Percentiles rank a stretch among this genome's conserved stretches.
Conservation (phyloP, 1,140 invertebrate species). For the Monochamus saltuarius region DNA sequence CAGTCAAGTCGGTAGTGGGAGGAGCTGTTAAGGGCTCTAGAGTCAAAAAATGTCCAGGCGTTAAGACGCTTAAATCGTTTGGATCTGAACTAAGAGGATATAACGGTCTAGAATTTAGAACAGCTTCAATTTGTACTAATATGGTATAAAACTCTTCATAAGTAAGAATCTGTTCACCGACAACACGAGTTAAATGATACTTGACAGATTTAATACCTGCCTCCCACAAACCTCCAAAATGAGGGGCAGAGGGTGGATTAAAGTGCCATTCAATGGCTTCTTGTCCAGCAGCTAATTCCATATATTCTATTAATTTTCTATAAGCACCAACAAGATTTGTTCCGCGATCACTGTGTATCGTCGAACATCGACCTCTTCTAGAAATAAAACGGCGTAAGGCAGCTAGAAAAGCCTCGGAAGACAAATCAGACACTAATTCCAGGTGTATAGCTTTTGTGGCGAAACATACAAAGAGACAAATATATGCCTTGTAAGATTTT, state of each 20-base stretch:
- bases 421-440: slow-evolving; percentile 13
- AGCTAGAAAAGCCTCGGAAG: no score
- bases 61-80: neutral
- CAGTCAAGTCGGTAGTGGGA: no score
- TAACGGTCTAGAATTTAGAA: neutral
- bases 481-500: no score
- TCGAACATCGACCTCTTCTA: neutral
- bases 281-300: neutral
- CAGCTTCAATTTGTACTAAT: neutral
- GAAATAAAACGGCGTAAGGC: neutral
- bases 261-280: neutral
- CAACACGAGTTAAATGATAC: slow-evolving; percentile 4
- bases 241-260: neutral
- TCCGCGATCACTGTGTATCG: neutral
- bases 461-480: slow-evolving; percentile 1
- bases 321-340: neutral
- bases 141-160: neutral
- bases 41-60: neutral
- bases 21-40: no score
- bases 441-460: slow-evolving; percentile 14
- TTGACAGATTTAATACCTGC: slow-evolving; percentile 2
- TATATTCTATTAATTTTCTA: neutral
- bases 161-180: neutral
- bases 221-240: slow-evolving; percentile 1
- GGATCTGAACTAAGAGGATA: neutral